phyloP scores from a whole-genome alignment of 2,797 vertebrate genomes.

The Enteromius afrohamiltoni region DNA sequence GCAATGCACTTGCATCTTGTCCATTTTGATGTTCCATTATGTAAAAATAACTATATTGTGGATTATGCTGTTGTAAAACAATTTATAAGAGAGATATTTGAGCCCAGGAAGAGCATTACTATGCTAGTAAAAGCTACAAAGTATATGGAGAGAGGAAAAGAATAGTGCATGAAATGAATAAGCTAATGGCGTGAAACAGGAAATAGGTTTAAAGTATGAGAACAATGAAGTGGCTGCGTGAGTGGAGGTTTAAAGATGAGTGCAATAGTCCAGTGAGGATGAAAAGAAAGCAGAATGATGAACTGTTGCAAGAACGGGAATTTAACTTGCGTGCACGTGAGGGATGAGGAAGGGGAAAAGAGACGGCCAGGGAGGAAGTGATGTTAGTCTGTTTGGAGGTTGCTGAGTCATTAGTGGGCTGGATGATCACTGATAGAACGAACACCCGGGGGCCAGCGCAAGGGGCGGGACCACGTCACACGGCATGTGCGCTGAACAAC shows the following conservation, averaged over 20 bases:
- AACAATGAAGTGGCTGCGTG: slow-evolving; percentile 21
- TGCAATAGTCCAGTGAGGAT: slow-evolving; percentile 2
- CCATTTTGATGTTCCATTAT: background rate
- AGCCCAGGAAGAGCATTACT: background rate
- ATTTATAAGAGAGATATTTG: background rate
- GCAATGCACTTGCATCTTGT: background rate
- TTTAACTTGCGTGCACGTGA: background rate
- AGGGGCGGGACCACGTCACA: slow-evolving; percentile 68
- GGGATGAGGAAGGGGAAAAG: slow-evolving; percentile 6
- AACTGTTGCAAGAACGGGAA: background rate
- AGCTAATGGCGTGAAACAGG: slow-evolving; percentile 27
- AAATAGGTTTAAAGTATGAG: slow-evolving; percentile 27
- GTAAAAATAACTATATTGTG: background rate
- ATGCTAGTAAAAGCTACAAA: background rate
- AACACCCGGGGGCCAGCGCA: slow-evolving; percentile 76
- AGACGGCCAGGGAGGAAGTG: slow-evolving; percentile 32
- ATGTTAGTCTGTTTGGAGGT: slow-evolving; percentile 54
- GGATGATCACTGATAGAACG: slow-evolving; percentile 86
- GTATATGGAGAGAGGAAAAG: background rate
- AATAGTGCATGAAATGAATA: background rate
- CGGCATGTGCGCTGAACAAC: slow-evolving; percentile 40
- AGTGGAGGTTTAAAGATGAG: background rate
- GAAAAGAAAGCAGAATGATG: slow-evolving; percentile 3
- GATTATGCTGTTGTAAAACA: background rate
- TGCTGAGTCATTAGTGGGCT: slow-evolving; percentile 93